Evolutionary conservation across 2,888 invertebrate species (phyloP), one percentile per base, ranked within the genome.

Genomic region (Chloroclysta siterata): DNA sequence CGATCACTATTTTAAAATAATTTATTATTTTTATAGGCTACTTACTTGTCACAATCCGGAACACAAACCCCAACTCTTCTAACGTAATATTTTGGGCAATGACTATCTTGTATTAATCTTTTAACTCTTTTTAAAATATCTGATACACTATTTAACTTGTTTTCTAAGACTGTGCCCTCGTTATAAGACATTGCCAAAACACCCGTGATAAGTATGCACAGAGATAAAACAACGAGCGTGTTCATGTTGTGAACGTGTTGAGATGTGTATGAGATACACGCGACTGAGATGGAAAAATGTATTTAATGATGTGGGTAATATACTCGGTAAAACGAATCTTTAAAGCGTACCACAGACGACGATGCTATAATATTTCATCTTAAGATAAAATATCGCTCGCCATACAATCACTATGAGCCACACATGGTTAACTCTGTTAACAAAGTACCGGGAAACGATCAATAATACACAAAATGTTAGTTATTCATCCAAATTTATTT

Each of bases 41-140:
- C 53, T 47, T 15, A 59, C 59, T 14, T 53, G 0, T 29, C n/a
- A 28, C 58, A 58, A 41, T 51, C 44, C 11, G 17, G 39, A 6
- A 47, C 5, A 11, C 55, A 55, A 7, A 6, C 0, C 0, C 17
- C 47, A 13, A 47, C 7, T 5, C 5, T 7, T 10, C 8, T 8
- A 0, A 39, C 17, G 17, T 36, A 17, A 47, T 17, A 36, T 8
- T 22, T 8, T 15, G 55, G 36, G 11, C 55, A 55, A n/a, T 47
- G 10, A 4, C 8, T 1, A 13, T 10, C 44, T 0, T 5, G 17
- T 22, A 22, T n/a, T 0, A 22, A 13, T 2, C 55, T 47, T 22
- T 17, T 55, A 44, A 6, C 6, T 14, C 46, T 54, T 13, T 10
- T 15, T 29, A 44, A 15, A 42, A 14, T 11, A 11, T 28, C 33